Conservation (phyloP, 2,797 vertebrate genomes). For the Spatula clypeata region DNA sequence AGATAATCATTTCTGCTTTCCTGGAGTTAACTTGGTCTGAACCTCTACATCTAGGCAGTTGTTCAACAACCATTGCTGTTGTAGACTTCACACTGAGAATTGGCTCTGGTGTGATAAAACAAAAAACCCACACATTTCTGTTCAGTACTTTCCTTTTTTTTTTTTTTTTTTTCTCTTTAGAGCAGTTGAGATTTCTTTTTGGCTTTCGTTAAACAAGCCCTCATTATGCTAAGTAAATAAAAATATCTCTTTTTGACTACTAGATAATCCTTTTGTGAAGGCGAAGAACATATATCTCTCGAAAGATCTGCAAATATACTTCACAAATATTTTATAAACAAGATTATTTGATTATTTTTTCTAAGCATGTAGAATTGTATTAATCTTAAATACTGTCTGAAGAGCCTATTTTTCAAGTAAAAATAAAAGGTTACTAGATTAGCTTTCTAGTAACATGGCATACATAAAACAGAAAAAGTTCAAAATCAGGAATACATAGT, state of each 20-base stretch:
- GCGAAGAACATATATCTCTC: background rate
- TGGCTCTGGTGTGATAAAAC: background rate
- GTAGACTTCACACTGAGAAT: background rate
- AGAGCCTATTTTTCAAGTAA: background rate
- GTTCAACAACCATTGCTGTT: slow-evolving; percentile 15
- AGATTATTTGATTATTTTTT: background rate
- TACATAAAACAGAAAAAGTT: background rate
- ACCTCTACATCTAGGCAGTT: background rate
- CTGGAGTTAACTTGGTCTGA: background rate
- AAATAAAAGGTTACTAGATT: background rate
- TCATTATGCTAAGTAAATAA: slow-evolving; percentile 23
- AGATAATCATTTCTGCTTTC: slow-evolving; percentile 8
- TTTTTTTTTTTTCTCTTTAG: background rate
- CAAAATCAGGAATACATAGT: background rate
- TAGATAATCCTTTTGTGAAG: background rate
- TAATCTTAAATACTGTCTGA: background rate
- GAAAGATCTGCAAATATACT: background rate
- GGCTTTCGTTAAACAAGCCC: slow-evolving; percentile 9
- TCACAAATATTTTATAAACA: background rate
- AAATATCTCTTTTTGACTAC: background rate
- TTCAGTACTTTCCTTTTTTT: background rate
- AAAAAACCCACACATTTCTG: background rate
- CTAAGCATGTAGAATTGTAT: background rate
- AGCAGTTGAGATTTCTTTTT: background rate
- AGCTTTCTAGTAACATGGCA: background rate